Evolutionary conservation across 2,113 vertebrate species (phyloP).

Genomic region (Mus spicilegus): DNA sequence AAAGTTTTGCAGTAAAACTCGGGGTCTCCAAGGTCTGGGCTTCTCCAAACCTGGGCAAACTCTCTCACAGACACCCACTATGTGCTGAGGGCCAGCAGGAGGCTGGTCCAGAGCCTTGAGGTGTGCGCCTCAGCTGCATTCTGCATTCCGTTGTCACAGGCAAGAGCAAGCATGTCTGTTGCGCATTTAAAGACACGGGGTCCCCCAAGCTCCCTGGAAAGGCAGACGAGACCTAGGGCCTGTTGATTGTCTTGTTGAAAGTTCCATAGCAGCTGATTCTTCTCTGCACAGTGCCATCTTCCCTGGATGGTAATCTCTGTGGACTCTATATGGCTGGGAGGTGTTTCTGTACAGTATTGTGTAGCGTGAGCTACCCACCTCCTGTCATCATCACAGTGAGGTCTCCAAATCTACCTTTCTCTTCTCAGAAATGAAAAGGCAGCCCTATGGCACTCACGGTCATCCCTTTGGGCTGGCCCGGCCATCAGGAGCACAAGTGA

Average conservation of each 20-base stretch:
- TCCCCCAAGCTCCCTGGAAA: not conserved
- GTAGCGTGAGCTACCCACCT: not conserved
- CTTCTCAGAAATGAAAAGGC: slow-evolving; percentile 40
- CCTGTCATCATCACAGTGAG: not conserved
- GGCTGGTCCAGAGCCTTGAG: not conserved
- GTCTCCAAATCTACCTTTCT: not conserved
- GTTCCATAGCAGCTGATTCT: not conserved
- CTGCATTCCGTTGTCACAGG: rapidly evolving
- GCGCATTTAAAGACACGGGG: not conserved
- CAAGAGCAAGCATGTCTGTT: not conserved
- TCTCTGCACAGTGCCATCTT: not conserved
- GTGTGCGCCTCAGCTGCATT: not conserved
- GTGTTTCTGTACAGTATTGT: not conserved
- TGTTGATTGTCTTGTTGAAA: not conserved
- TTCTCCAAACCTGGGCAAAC: not conserved
- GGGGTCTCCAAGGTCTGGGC: not conserved
- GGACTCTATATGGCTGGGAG: not conserved
- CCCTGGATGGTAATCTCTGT: not conserved
- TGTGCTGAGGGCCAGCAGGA: not conserved
- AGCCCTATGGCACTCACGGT: rapidly evolving
- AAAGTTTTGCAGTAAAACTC: not conserved
- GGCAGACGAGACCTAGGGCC: not conserved
- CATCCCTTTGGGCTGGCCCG: not conserved
- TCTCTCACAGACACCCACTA: not conserved
- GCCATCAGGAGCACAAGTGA: not conserved